Base-by-base conservation (phyloP, 2,888 invertebrate species). In the Drosophila atripex region DNA sequence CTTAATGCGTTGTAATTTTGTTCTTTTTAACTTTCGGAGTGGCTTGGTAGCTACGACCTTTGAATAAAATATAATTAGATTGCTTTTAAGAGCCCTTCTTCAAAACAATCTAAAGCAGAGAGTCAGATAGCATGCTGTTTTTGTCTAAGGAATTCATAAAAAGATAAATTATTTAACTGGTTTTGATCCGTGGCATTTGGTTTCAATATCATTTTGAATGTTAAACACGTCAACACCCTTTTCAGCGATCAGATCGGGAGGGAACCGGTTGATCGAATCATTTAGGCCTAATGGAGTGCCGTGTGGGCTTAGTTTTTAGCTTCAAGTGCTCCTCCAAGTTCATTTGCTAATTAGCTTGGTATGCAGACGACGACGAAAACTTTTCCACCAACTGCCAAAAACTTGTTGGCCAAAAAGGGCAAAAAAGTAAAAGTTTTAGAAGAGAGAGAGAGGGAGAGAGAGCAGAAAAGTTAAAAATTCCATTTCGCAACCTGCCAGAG, bases 201-300 rank as follows among this genome's bases (percentile, higher is more conserved):
- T 23, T 23, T 60, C 1, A 9, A 2, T 32, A 35, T 32, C 23
- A 23, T 5, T 35, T 45, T 16, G 30, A 58, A 58, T 58, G 54
- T 23, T 50, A 61, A 49, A 32, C 25, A 18, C 41, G 30, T 60
- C 23, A 63, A 63, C 50, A 63, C 63, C 41, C 25, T 50, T 28
- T 43, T 28, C 23, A 23, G 30, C 32, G 21, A 41, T 30, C 38
- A 18, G 30, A 16, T n/a, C 2, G 0, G 4, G 21, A n/a, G 3
- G 9, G 3, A 63, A 63, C 61, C 61, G 50, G 61, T 63, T 61
- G 41, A 41, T 25, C 1, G 4, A 47, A 47, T 23, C 41, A 61
- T 23, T 23, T 41, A 60, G 32, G 32, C 60, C 39, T 50, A 28
- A 35, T 35, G 12, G 12, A 41, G 32, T 43, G 41, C 18, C 43